phyloP scores from a whole-genome alignment of 2,888 invertebrate genomes.

The Acleris holmiana region DNA sequence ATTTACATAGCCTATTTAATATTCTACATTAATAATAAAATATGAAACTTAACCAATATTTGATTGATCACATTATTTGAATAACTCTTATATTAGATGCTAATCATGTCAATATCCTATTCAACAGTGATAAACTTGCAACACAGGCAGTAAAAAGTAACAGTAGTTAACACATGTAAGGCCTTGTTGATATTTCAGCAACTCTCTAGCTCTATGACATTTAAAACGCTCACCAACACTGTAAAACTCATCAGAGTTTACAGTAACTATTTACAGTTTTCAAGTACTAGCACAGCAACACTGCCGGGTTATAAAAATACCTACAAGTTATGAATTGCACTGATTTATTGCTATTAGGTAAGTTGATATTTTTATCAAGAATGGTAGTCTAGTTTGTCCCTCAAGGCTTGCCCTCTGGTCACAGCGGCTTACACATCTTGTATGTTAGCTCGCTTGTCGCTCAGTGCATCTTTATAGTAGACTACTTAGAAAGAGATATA shows the following conservation, averaged over 20 bases:
- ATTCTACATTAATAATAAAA: conserved; percentile 72
- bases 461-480: too few relatives aligned
- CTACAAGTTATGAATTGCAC: too few relatives aligned
- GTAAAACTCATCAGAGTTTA: conserved; percentile 10
- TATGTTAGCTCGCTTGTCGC: too few relatives aligned
- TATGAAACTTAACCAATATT: conserved; percentile 80
- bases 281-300: not conserved
- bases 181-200: conserved; percentile 58
- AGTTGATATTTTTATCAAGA: too few relatives aligned
- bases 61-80: conserved; percentile 77
- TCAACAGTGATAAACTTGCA: conserved; percentile 68
- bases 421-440: too few relatives aligned
- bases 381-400: too few relatives aligned
- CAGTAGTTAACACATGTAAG: conserved; percentile 72
- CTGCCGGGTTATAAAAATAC: too few relatives aligned
- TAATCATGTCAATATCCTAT: conserved; percentile 29
- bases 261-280: conserved; percentile 24
- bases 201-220: conserved; percentile 36
- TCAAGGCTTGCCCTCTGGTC: too few relatives aligned
- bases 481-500: too few relatives aligned
- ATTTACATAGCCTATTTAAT: conserved; percentile 80
- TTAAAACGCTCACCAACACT: conserved; percentile 24
- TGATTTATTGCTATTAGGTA: too few relatives aligned
- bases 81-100: conserved; percentile 58
- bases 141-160: conserved; percentile 59